Evolutionary conservation across 2,888 invertebrate genomes (phyloP).

Genomic region (Ectropis crepuscularia): DNA sequence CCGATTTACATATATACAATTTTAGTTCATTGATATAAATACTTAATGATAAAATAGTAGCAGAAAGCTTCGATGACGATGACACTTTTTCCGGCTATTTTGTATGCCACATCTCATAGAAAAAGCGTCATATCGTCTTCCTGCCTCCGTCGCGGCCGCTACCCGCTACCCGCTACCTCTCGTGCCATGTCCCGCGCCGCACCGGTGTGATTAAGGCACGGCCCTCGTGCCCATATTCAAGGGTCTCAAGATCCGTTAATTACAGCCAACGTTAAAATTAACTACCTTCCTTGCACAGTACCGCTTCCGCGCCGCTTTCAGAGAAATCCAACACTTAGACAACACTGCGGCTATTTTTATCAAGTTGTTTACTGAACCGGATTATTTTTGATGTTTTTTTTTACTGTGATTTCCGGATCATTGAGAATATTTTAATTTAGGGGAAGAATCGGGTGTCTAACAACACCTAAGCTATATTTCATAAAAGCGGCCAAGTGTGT

Average conservation of each 20-base stretch:
- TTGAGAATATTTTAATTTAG: background rate
- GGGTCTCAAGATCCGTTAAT: constrained; percentile 80
- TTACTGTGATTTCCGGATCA: background rate
- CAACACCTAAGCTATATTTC: background rate
- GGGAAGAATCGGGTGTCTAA: background rate
- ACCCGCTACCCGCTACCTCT: constrained; percentile 45
- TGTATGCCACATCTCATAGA: too few species aligned
- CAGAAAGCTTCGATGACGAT: too few species aligned
- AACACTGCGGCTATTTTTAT: constrained; percentile 18
- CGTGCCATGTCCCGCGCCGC: constrained; percentile 34
- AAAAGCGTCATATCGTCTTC: background rate
- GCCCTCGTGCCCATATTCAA: constrained; percentile 69
- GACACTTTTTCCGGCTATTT: too few species aligned
- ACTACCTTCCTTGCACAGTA: constrained; percentile 70
- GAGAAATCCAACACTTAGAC: constrained; percentile 11
- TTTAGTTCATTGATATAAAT: too few species aligned
- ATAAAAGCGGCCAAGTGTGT: too few species aligned
- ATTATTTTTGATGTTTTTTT: constrained; percentile 5
- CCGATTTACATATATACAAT: too few species aligned
- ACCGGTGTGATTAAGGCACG: constrained; percentile 64
- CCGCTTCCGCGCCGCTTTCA: constrained; percentile 47
- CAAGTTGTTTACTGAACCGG: constrained; percentile 4
- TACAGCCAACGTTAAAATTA: constrained; percentile 79
- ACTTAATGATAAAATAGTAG: too few species aligned
- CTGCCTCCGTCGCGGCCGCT: constrained; percentile 6